Base-by-base conservation (phyloP, 2,797 vertebrate species). In the Acipenser transmontanus region DNA sequence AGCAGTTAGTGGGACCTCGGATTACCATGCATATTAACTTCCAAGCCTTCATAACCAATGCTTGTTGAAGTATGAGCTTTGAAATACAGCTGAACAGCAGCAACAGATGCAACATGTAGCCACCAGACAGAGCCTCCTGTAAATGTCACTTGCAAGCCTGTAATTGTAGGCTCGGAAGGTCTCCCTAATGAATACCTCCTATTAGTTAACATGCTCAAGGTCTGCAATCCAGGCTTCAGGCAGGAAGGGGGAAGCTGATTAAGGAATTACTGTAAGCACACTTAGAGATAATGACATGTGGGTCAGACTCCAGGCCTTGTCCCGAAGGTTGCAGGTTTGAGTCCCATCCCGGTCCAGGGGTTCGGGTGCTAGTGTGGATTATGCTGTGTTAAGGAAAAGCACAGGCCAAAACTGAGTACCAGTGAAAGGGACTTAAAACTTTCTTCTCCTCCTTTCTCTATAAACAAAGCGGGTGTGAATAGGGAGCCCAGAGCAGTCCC, bases 251-350 rank as follows among this genome's bases (percentile, higher is more conserved):
- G 78, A 75, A 77, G 75, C 87, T 87, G 87, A 90, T 89, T 90
- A 81, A 82, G 84, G 87, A 89, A 85, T 91, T 89, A 89, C 82
- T 84, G 81, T 91, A 89, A 91, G 88, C 87, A 80, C 88, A 86
- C 88, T 90, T 90, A 91, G 17, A 84, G 87, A 88, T 90, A 91
- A 88, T 87, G 90, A 90, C 88, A 91, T 90, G 84, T 89, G 87
- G 88, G 87, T 88, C 88, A 89, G 85, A 17, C 17, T 17, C 17
- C 17, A 17, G 17, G 17, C 17, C 17, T 17, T 17, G 17, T 17
- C 17, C 17, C 17, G 17, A 17, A 17, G 17, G 17, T 17, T 84
- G 85, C 86, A 85, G 86, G 83, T 81, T 80, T 82, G 82, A 83
- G 84, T 82, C 85, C 85, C 84, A 49, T 59, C 17, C 62, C 82